phyloP scores from a whole-genome alignment of 2,113 vertebrate genomes.

The Notiomystis cincta region DNA sequence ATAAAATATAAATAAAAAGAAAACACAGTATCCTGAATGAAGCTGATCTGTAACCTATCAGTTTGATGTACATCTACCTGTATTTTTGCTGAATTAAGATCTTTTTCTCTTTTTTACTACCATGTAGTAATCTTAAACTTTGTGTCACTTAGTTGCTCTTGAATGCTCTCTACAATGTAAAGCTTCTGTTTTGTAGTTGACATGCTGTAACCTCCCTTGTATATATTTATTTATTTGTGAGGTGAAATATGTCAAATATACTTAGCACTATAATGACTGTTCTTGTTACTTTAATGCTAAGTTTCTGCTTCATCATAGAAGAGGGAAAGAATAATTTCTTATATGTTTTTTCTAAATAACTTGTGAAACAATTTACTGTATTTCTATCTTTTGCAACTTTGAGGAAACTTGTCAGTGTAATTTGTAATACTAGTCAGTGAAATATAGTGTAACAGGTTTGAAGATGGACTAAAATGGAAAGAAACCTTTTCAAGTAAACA shows the following conservation, averaged over 20 bases:
- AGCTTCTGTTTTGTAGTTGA: constrained; percentile 51
- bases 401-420: constrained; percentile 34
- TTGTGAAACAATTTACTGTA: constrained; percentile 66
- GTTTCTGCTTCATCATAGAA: constrained; percentile 37
- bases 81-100: constrained; percentile 43
- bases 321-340: constrained; percentile 41
- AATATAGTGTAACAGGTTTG: constrained; percentile 42
- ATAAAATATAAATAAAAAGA: background rate
- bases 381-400: constrained; percentile 37
- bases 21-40: background rate
- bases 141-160: constrained; percentile 27
- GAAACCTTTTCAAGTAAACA: constrained; percentile 67
- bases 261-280: constrained; percentile 40
- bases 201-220: constrained; percentile 66
- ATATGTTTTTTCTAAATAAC: constrained; percentile 39
- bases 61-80: constrained; percentile 16
- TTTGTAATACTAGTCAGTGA: constrained; percentile 49
- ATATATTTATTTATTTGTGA: constrained; percentile 83
- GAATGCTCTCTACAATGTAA: constrained; percentile 17
- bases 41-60: background rate
- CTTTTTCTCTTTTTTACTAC: constrained; percentile 46
- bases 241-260: constrained; percentile 71
- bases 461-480: constrained; percentile 60
- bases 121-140: constrained; percentile 60
- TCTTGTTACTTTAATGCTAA: constrained; percentile 51